Conservation (phyloP, 1,140 invertebrate genomes). For the Maniola jurtina region DNA sequence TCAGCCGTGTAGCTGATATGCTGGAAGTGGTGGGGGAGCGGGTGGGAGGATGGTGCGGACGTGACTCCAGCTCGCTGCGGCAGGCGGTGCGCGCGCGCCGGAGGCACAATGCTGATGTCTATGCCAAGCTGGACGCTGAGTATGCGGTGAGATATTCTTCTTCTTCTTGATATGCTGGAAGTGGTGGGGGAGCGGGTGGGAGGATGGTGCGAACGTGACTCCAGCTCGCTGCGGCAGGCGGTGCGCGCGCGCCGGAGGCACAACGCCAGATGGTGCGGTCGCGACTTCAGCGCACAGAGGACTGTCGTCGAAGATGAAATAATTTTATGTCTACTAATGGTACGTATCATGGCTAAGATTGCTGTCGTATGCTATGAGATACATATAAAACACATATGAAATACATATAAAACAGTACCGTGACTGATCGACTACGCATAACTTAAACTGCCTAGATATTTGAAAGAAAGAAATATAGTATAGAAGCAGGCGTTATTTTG, state of each 20-base stretch:
- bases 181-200: constrained; percentile 66
- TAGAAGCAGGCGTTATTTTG: no score
- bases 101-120: constrained; percentile 52
- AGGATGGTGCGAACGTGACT: constrained; percentile 67
- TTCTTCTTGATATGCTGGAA: constrained; percentile 48
- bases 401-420: no score
- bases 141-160: constrained; percentile 44
- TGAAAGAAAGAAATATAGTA: no score
- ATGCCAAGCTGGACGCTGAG: constrained; percentile 61
- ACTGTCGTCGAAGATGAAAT: no score
- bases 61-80: constrained; percentile 56
- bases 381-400: no score
- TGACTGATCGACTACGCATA: no score
- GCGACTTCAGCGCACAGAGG: constrained; percentile 55
- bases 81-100: constrained; percentile 56
- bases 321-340: no score
- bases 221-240: constrained; percentile 55
- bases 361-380: no score
- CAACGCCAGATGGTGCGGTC: constrained; percentile 64
- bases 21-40: constrained; percentile 67
- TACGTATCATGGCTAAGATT: no score
- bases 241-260: constrained; percentile 52
- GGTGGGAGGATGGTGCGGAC: constrained; percentile 68
- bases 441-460: no score
- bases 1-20: constrained; percentile 70